These are phyloP conservation scores for Halcyon chelicuti DNA, from an alignment of 2,797 vertebrate species.

Conservation along the genomic window DNA sequence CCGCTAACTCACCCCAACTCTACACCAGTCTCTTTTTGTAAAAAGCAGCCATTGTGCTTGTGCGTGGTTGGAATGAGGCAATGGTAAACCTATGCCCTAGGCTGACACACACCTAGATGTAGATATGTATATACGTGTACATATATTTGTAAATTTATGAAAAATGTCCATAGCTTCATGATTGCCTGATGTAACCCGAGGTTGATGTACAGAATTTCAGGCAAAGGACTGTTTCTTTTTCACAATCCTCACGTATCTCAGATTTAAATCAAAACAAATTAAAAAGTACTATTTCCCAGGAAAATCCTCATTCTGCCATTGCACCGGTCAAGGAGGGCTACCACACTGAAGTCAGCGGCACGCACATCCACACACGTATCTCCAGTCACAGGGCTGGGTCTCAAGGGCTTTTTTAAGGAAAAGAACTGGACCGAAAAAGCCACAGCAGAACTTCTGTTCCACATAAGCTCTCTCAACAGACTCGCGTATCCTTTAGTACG, in stretches of 20 bases:
- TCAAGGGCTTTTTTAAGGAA: slow-evolving; percentile 47
- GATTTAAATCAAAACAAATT: slow-evolving; percentile 2
- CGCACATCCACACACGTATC: rapidly evolving
- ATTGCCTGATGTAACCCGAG: slow-evolving; percentile 47
- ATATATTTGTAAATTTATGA: slow-evolving; percentile 67
- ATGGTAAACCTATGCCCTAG: not conserved
- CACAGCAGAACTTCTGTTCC: not conserved
- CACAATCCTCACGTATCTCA: not conserved
- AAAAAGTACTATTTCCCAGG: not conserved
- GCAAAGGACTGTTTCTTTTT: slow-evolving; percentile 41
- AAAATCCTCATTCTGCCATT: not conserved
- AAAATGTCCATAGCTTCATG: slow-evolving; percentile 36
- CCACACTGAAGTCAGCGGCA: not conserved
- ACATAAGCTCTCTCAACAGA: not conserved
- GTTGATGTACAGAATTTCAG: slow-evolving; percentile 52
- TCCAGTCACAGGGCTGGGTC: not conserved
- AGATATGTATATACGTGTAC: slow-evolving; percentile 57
- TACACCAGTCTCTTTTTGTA: not conserved
- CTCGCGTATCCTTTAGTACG: not conserved
- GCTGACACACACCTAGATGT: slow-evolving; percentile 6
- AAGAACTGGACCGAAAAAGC: not conserved
- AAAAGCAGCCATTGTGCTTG: not conserved
- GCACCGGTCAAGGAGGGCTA: not conserved
- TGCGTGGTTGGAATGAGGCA: not conserved
- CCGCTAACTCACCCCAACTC: not conserved